Base-by-base conservation (phyloP, 2,113 vertebrate species). In the Orientallactaga bullata region DNA sequence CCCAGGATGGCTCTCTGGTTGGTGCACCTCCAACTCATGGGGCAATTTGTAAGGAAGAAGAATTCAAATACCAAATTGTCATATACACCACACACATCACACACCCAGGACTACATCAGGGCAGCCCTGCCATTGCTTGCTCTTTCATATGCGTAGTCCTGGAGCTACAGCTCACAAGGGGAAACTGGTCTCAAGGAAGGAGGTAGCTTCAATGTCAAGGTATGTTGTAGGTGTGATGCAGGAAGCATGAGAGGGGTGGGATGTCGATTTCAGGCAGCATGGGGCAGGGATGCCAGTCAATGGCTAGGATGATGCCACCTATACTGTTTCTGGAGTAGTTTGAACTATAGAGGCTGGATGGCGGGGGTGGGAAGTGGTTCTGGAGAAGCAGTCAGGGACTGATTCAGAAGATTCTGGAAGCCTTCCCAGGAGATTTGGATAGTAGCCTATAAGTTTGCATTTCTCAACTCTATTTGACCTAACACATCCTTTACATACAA, bases 81-180 rank as follows among this genome's bases (percentile, higher is more conserved):
- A 23, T 2, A 1, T 9, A 37, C 5, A 3, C 23, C 23, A 12
- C 4, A 32, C 12, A 32, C 0, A 5, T 9, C 35, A 21, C 42
- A 17, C 10, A 37, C 26, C 24, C 17, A 30, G 5, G 63, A 13
- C 26, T 42, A 32, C 37, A 35, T 17, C 17, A 7, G 30, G 51
- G 51, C 28, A 26, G 42, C 32, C 17, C 32, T 18, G 16, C 21
- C 74, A 16, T 69, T 42, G 51, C 18, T 32, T 5, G 16, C 7
- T 32, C 39, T 51, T 71, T 24, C 5, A 1, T 1, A 24, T 47
- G 42, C 42, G 5, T 8, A 47, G 42, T 8, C 42, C 42, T 12
- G 24, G 60, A 24, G 24, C 47, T 74, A 26, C 11, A 58, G 39
- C 39, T 69, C 63, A 10, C 9, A 16, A 37, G 20, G 30, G 20